phyloP scores from a whole-genome alignment of 1,140 invertebrate genomes.

The Bombus waltoni region DNA sequence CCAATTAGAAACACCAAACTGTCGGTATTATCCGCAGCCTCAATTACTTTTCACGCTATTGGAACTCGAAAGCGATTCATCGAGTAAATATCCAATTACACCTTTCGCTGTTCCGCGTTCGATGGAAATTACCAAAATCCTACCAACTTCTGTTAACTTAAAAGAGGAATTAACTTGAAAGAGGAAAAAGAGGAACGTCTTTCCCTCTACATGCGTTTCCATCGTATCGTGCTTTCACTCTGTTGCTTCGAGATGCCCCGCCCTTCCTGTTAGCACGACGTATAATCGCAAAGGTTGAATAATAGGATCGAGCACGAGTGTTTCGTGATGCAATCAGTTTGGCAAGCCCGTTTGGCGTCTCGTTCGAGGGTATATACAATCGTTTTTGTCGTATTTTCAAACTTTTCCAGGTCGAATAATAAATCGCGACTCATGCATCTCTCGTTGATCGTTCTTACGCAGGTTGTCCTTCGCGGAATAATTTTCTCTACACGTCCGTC shows the following conservation, averaged over 20 bases:
- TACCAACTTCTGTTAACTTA: no score
- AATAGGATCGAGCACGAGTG: slow-evolving; percentile 30
- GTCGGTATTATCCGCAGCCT: not conserved
- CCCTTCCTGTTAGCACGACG: slow-evolving; percentile 8
- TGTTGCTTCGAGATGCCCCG: not conserved
- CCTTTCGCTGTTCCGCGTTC: not conserved
- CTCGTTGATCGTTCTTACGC: no score
- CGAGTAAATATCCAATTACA: not conserved
- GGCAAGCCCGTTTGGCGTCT: not conserved
- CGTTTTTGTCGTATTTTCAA: not conserved
- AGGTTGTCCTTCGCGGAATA: not conserved
- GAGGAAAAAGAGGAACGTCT: not conserved
- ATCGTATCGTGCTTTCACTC: slow-evolving; percentile 37
- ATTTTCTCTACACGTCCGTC: not conserved
- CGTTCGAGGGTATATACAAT: not conserved
- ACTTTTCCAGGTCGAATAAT: not conserved
- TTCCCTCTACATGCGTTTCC: not conserved
- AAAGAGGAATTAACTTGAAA: no score
- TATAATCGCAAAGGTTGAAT: slow-evolving; percentile 12
- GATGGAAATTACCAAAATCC: not conserved
- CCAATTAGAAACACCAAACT: not conserved
- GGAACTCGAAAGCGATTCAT: slow-evolving; percentile 17
- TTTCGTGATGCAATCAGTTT: slow-evolving; percentile 12
- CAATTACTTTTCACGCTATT: slow-evolving; percentile 16
- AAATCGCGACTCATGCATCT: no score